A percentile compares a stretch with the other conserved stretches of the same genome.
phyloP scores from a whole-genome alignment of 37 sponge, comb jelly and placozoan genomes.

The Beroe ovata region DNA sequence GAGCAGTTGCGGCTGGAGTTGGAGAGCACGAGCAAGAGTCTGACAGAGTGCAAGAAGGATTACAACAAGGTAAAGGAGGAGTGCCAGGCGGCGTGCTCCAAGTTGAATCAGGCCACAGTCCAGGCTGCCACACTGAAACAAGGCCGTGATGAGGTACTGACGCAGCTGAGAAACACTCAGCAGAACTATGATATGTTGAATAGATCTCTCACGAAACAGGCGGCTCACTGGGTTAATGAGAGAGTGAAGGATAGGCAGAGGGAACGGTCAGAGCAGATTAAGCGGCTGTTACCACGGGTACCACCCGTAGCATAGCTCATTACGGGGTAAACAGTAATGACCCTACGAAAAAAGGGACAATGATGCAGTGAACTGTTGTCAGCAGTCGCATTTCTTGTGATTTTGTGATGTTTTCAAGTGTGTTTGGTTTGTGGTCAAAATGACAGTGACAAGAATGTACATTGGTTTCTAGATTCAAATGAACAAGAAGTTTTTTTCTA shows the following conservation, averaged over 20 bases:
- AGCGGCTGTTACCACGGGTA: neutral
- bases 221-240: conserved; percentile 49
- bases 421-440: too few relatives aligned
- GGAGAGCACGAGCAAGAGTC: neutral
- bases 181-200: conserved; percentile 59
- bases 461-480: too few relatives aligned
- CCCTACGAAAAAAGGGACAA: too few relatives aligned
- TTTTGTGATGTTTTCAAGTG: too few relatives aligned
- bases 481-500: too few relatives aligned
- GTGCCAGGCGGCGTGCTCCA: conserved; percentile 5
- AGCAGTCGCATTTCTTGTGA: too few relatives aligned
- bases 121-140: conserved; percentile 39
- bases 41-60: neutral
- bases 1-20: conserved; percentile 15
- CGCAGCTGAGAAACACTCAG: conserved; percentile 28
- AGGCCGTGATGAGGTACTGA: conserved; percentile 9
- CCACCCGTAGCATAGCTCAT: neutral
- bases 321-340: too few relatives aligned
- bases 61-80: conserved; percentile 8
- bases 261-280: neutral
- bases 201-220: conserved; percentile 43
- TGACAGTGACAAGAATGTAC: too few relatives aligned
- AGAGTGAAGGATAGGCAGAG: conserved; percentile 4
- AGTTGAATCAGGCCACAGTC: neutral
- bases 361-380: too few relatives aligned